phyloP scores from a whole-genome alignment of 2,888 invertebrate genomes.

The Portevinia maculata region DNA sequence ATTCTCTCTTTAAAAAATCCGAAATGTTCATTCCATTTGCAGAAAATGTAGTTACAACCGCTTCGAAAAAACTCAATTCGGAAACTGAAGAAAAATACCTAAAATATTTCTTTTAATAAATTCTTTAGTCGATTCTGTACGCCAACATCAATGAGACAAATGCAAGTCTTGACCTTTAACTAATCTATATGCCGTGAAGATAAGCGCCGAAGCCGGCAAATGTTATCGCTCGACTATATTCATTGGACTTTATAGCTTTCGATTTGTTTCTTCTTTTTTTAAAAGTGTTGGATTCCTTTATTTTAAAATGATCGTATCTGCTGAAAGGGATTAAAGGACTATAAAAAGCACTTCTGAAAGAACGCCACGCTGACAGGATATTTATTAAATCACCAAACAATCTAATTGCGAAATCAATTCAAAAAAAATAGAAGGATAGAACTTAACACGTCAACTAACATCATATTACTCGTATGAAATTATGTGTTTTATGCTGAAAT shows the following conservation, averaged over 20 bases:
- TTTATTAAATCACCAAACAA: too few relatives aligned
- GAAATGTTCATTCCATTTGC: conserved; percentile 4
- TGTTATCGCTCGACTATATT: conserved; percentile 47
- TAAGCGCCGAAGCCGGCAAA: conserved; percentile 49
- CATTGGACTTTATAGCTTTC: conserved; percentile 31
- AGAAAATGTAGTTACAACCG: conserved; percentile 45
- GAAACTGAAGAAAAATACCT: conserved; percentile 44
- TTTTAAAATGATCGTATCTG: background rate
- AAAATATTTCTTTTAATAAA: conserved; percentile 49
- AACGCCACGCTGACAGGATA: too few relatives aligned
- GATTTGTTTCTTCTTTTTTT: conserved; percentile 5
- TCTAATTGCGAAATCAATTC: too few relatives aligned
- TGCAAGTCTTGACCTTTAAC: conserved; percentile 64
- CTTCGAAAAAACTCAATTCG: conserved; percentile 52
- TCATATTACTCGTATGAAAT: too few relatives aligned
- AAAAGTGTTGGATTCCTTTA: background rate
- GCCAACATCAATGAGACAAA: conserved; percentile 20
- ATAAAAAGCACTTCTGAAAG: too few relatives aligned
- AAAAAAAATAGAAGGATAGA: too few relatives aligned
- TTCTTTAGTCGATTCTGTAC: conserved; percentile 7
- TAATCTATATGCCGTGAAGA: conserved; percentile 35
- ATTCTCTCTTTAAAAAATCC: background rate
- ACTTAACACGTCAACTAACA: too few relatives aligned
- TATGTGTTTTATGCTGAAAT: too few relatives aligned
- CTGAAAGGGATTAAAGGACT: too few relatives aligned